Conservation (phyloP, 2,888 invertebrate genomes). For the Polymixis lichenea region DNA sequence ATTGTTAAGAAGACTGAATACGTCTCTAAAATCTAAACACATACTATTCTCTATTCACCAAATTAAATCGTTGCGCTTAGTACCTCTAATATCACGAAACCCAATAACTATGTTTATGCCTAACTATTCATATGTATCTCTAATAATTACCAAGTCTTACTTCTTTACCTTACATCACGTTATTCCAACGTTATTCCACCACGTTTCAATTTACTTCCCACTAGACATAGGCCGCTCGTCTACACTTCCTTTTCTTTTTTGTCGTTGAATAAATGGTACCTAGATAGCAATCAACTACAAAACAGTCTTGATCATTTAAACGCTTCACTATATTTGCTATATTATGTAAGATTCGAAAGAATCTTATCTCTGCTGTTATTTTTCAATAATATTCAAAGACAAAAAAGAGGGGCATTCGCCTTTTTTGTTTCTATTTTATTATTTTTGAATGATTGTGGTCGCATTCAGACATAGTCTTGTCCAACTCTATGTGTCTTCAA, state of each 20-base stretch:
- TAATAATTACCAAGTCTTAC: conserved; percentile 68
- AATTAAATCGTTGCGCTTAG: conserved; percentile 64
- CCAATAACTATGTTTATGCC: conserved; percentile 63
- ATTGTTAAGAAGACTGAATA: conserved; percentile 88
- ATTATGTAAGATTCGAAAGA: not conserved
- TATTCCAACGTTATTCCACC: conserved; percentile 66
- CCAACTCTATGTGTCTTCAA: conserved; percentile 83
- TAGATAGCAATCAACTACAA: too few relatives aligned
- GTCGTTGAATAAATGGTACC: conserved; percentile 71
- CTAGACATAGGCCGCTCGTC: conserved; percentile 74
- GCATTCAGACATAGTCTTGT: conserved; percentile 82
- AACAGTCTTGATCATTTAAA: not conserved
- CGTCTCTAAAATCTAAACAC: conserved; percentile 68
- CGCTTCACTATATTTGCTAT: fast-evolving
- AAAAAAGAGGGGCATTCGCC: conserved; percentile 78
- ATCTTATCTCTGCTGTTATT: not conserved
- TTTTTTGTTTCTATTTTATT: conserved; percentile 80
- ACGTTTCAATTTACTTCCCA: conserved; percentile 74
- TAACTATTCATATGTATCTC: conserved; percentile 69
- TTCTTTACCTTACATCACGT: conserved; percentile 73
- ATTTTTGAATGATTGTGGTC: conserved; percentile 84
- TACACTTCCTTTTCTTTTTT: conserved; percentile 72
- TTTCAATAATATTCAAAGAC: conserved; percentile 67
- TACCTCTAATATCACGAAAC: conserved; percentile 64
- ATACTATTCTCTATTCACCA: conserved; percentile 73